Percentiles rank a stretch among this genome's conserved stretches.
Conservation (phyloP, 2,797 vertebrate genomes). For the Cyprinodon diabolis region DNA sequence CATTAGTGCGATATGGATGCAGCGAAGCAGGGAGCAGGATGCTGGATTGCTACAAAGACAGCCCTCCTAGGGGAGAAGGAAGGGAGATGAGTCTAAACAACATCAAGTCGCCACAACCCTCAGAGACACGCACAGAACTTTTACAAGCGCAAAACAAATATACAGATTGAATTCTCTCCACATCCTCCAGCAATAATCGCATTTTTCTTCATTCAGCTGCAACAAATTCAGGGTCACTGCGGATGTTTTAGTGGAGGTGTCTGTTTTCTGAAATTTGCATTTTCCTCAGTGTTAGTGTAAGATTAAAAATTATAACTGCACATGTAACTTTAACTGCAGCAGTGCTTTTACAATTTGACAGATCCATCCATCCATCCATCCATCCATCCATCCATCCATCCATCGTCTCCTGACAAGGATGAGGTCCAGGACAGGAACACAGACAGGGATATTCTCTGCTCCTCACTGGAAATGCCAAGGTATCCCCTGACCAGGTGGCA, state of each 20-base stretch:
- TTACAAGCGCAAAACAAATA: conserved; percentile 63
- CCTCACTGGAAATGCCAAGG: not conserved
- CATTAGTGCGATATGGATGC: conserved; percentile 78
- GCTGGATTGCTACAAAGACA: conserved; percentile 71
- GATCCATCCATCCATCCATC: too few relatives aligned
- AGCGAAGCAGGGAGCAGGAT: conserved; percentile 72
- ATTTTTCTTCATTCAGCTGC: conserved; percentile 46
- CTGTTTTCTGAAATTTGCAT: conserved; percentile 8
- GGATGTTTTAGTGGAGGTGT: conserved; percentile 16
- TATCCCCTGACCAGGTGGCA: too few relatives aligned
- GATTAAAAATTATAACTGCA: not conserved
- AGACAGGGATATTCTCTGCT: not conserved
- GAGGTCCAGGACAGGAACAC: not conserved
- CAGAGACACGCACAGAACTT: conserved; percentile 61
- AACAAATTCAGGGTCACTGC: conserved; percentile 10
- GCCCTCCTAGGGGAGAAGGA: conserved; percentile 54
- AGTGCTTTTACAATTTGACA: not conserved
- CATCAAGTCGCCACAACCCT: conserved; percentile 71
- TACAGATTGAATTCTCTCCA: conserved; percentile 44
- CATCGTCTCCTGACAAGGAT: too few relatives aligned
- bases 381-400: too few relatives aligned
- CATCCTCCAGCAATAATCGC: conserved; percentile 48
- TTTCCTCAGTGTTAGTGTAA: not conserved
- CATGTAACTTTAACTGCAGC: too few relatives aligned
- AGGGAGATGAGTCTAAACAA: conserved; percentile 68